A percentile compares a stretch with the other conserved stretches of the same genome.
Conservation (phyloP, 2,113 vertebrate species). For the Podiceps cristatus region DNA sequence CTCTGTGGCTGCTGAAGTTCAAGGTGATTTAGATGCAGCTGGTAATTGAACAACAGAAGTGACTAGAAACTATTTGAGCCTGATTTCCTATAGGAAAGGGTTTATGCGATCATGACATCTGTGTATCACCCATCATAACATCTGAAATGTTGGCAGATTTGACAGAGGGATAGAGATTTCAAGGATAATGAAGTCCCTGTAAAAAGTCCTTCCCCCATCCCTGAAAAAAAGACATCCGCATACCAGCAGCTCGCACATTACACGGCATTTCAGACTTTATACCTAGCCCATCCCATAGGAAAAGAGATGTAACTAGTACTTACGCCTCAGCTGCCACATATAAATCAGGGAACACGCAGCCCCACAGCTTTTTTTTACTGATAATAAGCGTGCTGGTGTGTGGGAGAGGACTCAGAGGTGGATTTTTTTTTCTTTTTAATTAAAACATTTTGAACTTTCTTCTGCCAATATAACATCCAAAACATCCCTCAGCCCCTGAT, state of each 20-base stretch:
- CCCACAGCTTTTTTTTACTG: background rate
- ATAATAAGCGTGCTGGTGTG: background rate
- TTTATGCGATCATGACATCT: background rate
- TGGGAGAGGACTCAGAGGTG: background rate
- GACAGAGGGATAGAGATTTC: constrained; percentile 22
- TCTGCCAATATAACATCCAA: background rate
- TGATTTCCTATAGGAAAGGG: constrained; percentile 27
- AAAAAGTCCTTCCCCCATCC: background rate
- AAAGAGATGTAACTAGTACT: background rate
- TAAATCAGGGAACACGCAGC: background rate
- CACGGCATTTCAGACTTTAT: background rate
- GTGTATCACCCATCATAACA: constrained; percentile 1
- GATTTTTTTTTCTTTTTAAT: background rate
- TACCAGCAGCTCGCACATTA: background rate
- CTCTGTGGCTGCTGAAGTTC: background rate
- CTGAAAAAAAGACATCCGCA: background rate
- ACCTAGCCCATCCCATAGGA: background rate
- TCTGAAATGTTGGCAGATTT: background rate
- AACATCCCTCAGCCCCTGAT: background rate
- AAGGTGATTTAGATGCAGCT: constrained; percentile 48
- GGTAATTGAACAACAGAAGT: background rate
- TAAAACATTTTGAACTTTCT: background rate
- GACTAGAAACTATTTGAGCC: background rate
- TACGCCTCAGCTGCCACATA: background rate
- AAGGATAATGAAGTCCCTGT: constrained; percentile 16